phyloP scores from a whole-genome alignment of 2,797 vertebrate genomes.

The Periophthalmus magnuspinnatus region DNA sequence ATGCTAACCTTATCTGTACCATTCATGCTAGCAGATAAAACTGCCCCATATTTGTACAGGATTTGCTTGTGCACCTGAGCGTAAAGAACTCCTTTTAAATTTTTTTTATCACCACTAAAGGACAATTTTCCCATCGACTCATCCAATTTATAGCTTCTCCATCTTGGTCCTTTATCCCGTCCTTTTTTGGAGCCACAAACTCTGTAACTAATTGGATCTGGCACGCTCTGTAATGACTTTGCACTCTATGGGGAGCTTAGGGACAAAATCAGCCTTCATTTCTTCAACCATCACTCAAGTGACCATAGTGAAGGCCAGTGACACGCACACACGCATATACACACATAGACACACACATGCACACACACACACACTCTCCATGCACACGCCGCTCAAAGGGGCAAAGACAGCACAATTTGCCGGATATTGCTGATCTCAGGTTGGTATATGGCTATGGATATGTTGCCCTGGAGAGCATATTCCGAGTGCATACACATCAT shows the following conservation, averaged over 20 bases:
- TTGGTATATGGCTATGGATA: conserved; percentile 15
- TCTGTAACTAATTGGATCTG: conserved; percentile 78
- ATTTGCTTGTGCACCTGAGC: conserved; percentile 54
- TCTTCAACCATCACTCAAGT: conserved; percentile 70
- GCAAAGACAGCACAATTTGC: conserved; percentile 35
- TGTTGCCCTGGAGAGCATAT: conserved; percentile 12
- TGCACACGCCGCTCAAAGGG: conserved; percentile 31
- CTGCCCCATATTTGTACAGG: conserved; percentile 63
- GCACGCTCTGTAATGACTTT: conserved; percentile 75
- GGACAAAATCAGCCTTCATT: conserved; percentile 72
- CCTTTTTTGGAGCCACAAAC: conserved; percentile 62
- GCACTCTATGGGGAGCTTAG: conserved; percentile 64
- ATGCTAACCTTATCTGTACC: conserved; percentile 63
- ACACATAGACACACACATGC: too few species aligned
- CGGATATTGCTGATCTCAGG: conserved; percentile 46
- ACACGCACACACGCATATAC: conserved; percentile 28
- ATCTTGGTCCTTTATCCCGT: conserved; percentile 44
- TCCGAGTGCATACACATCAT: conserved; percentile 8
- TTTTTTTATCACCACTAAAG: conserved; percentile 45
- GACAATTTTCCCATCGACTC: conserved; percentile 57
- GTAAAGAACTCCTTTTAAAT: conserved; percentile 43
- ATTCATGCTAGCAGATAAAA: conserved; percentile 63
- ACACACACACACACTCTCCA: background rate
- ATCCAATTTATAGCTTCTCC: conserved; percentile 53
- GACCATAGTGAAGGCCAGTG: conserved; percentile 59